phyloP scores from a whole-genome alignment of 2,797 vertebrate genomes.

The Onychomys torridus region DNA sequence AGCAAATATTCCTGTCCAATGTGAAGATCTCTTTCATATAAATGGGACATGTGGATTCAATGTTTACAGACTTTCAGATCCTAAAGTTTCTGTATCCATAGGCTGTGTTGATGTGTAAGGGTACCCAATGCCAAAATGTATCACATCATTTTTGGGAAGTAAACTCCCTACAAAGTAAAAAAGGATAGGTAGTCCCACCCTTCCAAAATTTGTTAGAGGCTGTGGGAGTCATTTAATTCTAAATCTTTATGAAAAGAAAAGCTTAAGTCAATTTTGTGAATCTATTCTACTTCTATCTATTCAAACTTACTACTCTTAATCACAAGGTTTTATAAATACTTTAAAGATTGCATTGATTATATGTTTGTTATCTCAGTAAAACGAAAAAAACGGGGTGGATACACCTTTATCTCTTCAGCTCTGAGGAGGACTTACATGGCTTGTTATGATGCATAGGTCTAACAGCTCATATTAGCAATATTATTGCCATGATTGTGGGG shows the following conservation, averaged over 20 bases:
- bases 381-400: not conserved
- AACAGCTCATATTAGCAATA: not conserved
- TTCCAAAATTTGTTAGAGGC: constrained; percentile 69
- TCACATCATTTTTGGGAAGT: not conserved
- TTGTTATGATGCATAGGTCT: not conserved
- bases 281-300: constrained; percentile 75
- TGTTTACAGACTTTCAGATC: constrained; percentile 82
- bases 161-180: constrained; percentile 56
- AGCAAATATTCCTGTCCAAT: constrained; percentile 72
- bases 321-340: constrained; percentile 81
- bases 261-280: constrained; percentile 78
- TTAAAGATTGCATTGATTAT: constrained; percentile 75
- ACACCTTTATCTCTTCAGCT: not conserved
- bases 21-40: constrained; percentile 75
- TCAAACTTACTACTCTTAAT: constrained; percentile 75
- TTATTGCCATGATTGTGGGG: not conserved
- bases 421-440: no score
- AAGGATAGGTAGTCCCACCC: not conserved
- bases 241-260: constrained; percentile 83
- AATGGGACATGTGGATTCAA: constrained; percentile 80
- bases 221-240: constrained; percentile 83
- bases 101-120: constrained; percentile 78
- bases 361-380: constrained; percentile 56
- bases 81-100: constrained; percentile 81
- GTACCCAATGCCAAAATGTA: constrained; percentile 39